Evolutionary conservation across 1,140 invertebrate genomes (phyloP).

Genomic region (Tetramorium simillimum): DNA sequence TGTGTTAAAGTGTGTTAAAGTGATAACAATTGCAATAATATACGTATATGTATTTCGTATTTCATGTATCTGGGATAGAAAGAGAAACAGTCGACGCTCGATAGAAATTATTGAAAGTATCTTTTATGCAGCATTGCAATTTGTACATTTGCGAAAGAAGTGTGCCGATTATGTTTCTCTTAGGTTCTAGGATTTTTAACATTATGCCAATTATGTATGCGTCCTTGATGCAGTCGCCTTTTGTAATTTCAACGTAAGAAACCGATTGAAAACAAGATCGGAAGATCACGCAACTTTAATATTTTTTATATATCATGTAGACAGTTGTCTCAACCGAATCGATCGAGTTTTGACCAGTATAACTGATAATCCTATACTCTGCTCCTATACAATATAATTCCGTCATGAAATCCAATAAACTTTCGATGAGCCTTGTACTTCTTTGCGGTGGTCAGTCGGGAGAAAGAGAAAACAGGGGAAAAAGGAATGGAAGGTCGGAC

Average conservation of each 20-base stretch:
- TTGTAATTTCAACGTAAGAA: background rate
- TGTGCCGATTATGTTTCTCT: background rate
- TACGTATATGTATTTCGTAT: background rate
- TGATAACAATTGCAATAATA: slow-evolving; percentile 36
- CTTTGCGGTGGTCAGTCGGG: slow-evolving; percentile 18
- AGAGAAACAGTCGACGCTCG: background rate
- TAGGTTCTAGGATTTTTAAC: background rate
- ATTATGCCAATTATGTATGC: background rate
- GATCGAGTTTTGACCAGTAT: background rate
- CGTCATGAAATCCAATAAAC: slow-evolving; percentile 1
- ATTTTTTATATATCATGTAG: background rate
- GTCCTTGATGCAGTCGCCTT: background rate
- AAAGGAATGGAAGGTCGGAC: slow-evolving; percentile 21
- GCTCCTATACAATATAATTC: slow-evolving; percentile 12
- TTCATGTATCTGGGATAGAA: background rate
- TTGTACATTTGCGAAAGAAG: background rate
- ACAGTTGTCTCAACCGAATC: background rate
- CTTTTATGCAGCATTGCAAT: background rate
- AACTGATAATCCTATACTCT: slow-evolving; percentile 5
- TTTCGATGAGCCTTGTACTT: slow-evolving; percentile 17
- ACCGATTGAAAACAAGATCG: background rate
- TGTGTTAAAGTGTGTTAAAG: slow-evolving; percentile 39
- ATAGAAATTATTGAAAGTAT: background rate
- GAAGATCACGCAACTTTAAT: background rate
- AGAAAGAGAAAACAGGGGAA: background rate